Evolutionary conservation across 2,888 invertebrate genomes (phyloP), one percentile per base, ranked within the genome.

Genomic region (Hirtodrosophila confusa): DNA sequence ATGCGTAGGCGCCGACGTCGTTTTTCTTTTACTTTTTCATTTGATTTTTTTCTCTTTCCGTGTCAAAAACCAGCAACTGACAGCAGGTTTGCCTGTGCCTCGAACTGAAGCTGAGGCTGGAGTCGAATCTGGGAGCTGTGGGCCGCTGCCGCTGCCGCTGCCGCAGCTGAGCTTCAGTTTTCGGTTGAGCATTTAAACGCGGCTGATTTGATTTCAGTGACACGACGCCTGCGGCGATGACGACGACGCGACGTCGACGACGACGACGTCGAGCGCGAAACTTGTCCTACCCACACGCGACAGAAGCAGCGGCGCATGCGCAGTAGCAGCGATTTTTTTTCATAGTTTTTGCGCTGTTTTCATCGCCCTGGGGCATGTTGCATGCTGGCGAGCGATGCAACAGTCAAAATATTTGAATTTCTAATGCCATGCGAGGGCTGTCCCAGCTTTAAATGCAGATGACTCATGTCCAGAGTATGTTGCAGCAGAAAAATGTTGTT

Each of bases 391-490:
- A 54, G 9, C 48, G 51, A 62, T 71, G 74, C 66, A 47, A 63
- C 75, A 84, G 84, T 88, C 89, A 88, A 88, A 89, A 89, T 85
- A 88, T 88, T 89, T 88, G 75, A 88, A 89, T 89, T 88, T 89
- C 80, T 72, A 86, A 86, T 89, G 78, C 78, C 49, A 63, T 53
- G 47, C 82, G 79, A 82, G 88, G 82, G 82, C 69, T 62, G 76
- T 51, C 65, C 56, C 61, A 80, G 41, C 67, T 65, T 37, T 63
- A 55, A 62, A 61, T 72, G 51, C 35, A 35, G 65, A 71, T 76
- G 73, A 83, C 47, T 80, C 80, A 83, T 86, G 66, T 58, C 39
- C 11, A 3, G n/a, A 5, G 39, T n/a, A 35, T 39, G 33, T 37
- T 48, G 48, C 49, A 6, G 44, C 53, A 11, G 31, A 8, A 12